Evolutionary conservation across 1,140 invertebrate species (phyloP).

Genomic region (Batillaria attramentaria): DNA sequence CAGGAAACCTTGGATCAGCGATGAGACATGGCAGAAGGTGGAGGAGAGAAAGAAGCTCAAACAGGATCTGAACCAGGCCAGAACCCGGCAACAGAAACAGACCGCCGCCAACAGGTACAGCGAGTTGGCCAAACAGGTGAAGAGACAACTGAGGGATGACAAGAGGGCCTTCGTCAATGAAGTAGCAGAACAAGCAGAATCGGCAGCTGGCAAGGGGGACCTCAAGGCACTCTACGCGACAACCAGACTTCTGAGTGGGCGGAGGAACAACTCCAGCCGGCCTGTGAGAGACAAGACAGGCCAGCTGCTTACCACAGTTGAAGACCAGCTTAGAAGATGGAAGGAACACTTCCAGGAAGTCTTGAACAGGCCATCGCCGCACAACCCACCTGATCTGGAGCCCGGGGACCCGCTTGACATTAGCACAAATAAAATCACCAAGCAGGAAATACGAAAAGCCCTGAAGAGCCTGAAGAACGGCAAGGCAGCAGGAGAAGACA

Average conservation of each 20-base stretch:
- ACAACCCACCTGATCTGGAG: slow-evolving; percentile 6
- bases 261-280: background rate
- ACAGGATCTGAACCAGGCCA: background rate
- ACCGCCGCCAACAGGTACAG: background rate
- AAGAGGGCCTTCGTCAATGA: background rate
- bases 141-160: background rate
- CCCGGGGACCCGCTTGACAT: background rate
- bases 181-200: background rate
- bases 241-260: background rate
- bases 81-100: background rate
- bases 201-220: background rate
- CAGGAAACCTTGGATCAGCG: slow-evolving; percentile 6
- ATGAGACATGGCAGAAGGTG: too few species aligned
- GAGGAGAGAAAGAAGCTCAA: background rate
- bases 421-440: background rate
- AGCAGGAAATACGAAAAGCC: background rate
- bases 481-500: background rate
- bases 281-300: background rate
- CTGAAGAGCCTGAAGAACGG: background rate
- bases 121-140: too few species aligned
- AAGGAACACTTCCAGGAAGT: background rate
- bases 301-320: background rate
- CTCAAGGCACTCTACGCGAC: background rate
- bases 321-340: background rate
- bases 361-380: background rate